Percentiles rank a stretch among this genome's conserved stretches.
Evolutionary conservation across 2,113 vertebrate genomes (phyloP).

Genomic region (Lagopus leucura): DNA sequence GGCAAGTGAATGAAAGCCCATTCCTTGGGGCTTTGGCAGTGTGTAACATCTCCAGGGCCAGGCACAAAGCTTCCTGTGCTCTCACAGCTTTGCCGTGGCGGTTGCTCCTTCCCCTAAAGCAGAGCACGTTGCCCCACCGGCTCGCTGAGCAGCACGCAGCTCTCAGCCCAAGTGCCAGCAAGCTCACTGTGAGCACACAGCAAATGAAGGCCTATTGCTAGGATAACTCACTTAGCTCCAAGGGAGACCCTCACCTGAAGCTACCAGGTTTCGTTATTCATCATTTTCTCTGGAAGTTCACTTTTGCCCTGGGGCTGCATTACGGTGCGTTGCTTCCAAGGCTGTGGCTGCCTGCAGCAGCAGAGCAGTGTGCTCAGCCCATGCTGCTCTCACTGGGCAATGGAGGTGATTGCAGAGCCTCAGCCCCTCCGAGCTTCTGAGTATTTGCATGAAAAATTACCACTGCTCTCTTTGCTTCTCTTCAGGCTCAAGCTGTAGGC

Average conservation of each 20-base stretch:
- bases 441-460: background rate
- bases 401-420: background rate
- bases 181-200: background rate
- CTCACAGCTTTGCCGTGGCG: background rate
- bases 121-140: accelerated
- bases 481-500: background rate
- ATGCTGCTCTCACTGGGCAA: background rate
- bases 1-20: background rate
- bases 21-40: background rate
- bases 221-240: background rate
- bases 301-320: background rate
- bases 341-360: background rate
- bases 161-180: background rate
- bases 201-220: background rate
- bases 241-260: accelerated
- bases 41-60: background rate
- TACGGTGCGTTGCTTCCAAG: background rate
- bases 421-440: background rate
- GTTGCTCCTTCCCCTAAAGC: background rate
- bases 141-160: background rate
- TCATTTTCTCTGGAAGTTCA: background rate
- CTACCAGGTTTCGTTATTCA: accelerated
- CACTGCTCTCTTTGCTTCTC: slow-evolving; percentile 40
- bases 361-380: background rate
- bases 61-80: background rate